These are phyloP conservation scores for Athene cunicularia DNA, from an alignment of 2,113 vertebrate species.

Conservation along the genomic window DNA sequence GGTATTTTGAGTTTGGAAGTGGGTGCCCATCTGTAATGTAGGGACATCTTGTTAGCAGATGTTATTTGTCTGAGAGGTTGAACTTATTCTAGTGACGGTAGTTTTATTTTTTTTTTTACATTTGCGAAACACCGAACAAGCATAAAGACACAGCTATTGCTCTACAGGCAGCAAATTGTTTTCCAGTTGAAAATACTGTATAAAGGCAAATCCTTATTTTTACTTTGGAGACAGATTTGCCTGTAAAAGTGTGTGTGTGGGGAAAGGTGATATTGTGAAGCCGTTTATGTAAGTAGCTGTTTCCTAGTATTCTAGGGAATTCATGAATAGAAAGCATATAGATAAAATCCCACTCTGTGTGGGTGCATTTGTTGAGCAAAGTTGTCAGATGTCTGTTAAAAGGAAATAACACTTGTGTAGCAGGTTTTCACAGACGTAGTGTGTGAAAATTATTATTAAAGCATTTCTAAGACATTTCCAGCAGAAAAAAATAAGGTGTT, in stretches of 20 bases:
- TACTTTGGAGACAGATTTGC: not conserved
- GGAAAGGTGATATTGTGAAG: not conserved
- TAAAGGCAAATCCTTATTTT: not conserved
- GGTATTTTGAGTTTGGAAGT: not conserved
- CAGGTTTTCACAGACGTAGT: slow-evolving; percentile 10
- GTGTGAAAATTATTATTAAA: slow-evolving; percentile 1
- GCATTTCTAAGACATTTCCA: not conserved
- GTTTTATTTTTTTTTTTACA: not conserved
- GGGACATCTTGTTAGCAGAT: slow-evolving; percentile 10
- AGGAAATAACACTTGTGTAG: not conserved
- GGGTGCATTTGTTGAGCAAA: not conserved
- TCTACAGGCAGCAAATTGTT: not conserved
- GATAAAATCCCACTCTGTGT: not conserved
- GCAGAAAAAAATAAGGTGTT: not conserved
- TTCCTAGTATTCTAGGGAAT: not conserved
- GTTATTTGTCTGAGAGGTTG: not conserved
- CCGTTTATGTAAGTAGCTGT: not conserved
- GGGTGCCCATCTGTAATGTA: not conserved
- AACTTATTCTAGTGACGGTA: not conserved
- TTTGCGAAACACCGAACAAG: not conserved
- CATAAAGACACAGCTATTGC: not conserved
- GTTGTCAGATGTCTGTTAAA: slow-evolving; percentile 9
- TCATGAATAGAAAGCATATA: not conserved
- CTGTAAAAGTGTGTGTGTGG: not conserved
- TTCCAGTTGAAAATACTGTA: not conserved